phyloP scores from a whole-genome alignment of 2,797 vertebrate species.

The Taeniopygia guttata region DNA sequence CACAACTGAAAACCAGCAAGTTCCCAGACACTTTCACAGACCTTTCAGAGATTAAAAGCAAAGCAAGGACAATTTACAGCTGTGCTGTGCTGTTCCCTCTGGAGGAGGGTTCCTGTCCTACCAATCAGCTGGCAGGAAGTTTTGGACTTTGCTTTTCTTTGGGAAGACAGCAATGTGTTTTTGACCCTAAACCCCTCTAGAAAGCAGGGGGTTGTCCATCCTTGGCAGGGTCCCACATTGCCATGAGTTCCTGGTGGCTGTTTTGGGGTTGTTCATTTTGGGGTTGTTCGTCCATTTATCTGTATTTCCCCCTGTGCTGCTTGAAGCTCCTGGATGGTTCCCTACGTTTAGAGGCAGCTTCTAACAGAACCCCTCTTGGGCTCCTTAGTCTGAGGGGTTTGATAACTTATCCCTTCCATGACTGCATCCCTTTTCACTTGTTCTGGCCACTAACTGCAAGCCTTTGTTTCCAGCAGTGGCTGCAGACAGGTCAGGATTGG shows the following conservation, averaged over 20 bases:
- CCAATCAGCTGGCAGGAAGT: background rate
- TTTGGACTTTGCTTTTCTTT: background rate
- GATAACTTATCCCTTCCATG: background rate
- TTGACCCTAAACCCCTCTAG: background rate
- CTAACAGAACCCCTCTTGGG: background rate
- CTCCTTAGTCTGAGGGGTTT: background rate
- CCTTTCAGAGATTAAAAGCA: background rate
- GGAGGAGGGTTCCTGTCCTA: background rate
- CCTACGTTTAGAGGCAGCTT: background rate
- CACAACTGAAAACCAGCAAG: background rate
- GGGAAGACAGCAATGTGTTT: background rate
- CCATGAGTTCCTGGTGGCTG: background rate
- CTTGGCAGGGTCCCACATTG: background rate
- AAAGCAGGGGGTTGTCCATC: background rate
- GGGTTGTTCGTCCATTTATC: background rate
- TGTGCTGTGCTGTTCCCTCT: background rate
- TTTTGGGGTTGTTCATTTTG: background rate
- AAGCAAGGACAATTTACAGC: background rate
- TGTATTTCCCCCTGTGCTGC: background rate
- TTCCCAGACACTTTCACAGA: background rate
- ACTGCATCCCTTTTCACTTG: background rate
- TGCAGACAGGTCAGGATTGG: background rate
- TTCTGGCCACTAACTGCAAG: background rate
- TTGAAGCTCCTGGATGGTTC: rapidly evolving
- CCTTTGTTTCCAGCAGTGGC: background rate